Base-by-base conservation (phyloP, 1,140 invertebrate genomes). In the Condylostylus longicornis region DNA sequence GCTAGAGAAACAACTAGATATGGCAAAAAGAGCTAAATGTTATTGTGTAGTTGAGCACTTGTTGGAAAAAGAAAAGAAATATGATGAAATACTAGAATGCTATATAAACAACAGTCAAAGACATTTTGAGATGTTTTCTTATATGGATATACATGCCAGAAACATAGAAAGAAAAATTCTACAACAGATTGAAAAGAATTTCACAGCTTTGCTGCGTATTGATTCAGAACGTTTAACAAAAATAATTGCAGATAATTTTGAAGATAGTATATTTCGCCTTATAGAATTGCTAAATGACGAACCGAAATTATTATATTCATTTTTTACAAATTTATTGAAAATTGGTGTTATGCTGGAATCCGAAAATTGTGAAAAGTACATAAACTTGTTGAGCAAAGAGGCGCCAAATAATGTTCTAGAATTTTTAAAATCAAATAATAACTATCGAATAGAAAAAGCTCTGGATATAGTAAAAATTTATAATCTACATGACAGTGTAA, bases 71-170 rank as follows among this genome's bases (percentile, higher is more conserved):
- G 41, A 58, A 28, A 44, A 54, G 7, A 51, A 62, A 13, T 69
- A 63, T 33, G 49, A 57, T n/a, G 54, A 54, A 20, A 67, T 69
- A 30, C 36, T 69, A 14, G 45, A 53, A 5, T 68, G 65, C 42
- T 68, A 68, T 38, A 45, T 69, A 3, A 48, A 53, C 5, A 66
- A 74, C 54, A 54, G 64, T 4, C 64, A 67, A 12, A 67, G 82
- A 38, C 66, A 81, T 41, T 68, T 70, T 15, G 69, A 75, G n/a
- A 65, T 84, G 34, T 84, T 82, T 47, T 77, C 71, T 25, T 85
- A 83, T 47, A 69, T 85, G 21, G 70, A 77, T 22, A 62, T 71
- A n/a, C 74, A 79, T 59, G 70, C 79, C 49, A 65, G 66, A 3
- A 61, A 65, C 39, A 46, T 69, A 54, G 49, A 58, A 36, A 43